Evolutionary conservation across 1,140 invertebrate genomes (phyloP).

Genomic region (Zophobas morio): DNA sequence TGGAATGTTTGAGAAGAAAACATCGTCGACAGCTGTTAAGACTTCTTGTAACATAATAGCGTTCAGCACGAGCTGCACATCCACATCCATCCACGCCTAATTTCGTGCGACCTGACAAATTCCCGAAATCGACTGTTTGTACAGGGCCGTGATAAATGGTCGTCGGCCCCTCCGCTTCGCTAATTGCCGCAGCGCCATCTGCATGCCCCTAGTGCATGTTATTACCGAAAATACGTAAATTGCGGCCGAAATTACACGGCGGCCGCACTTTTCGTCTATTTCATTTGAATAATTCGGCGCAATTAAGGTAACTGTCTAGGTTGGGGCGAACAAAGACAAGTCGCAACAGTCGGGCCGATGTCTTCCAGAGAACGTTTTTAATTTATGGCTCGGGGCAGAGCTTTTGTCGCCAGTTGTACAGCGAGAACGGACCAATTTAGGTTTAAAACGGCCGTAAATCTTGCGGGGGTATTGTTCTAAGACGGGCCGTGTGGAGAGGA

Average conservation of each 20-base stretch:
- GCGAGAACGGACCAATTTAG: constrained; percentile 54
- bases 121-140: constrained; percentile 1
- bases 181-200: constrained; percentile 2
- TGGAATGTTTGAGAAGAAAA: constrained; percentile 31
- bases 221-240: constrained; percentile 24
- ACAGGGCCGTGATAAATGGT: neutral
- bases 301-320: constrained; percentile 25
- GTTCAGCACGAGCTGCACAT: constrained; percentile 1
- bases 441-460: constrained; percentile 55
- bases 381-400: constrained; percentile 53
- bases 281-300: constrained; percentile 27
- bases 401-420: constrained; percentile 55
- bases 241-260: constrained; percentile 20
- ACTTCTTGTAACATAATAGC: constrained; percentile 32
- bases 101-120: constrained; percentile 10
- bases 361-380: constrained; percentile 47
- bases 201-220: constrained; percentile 12
- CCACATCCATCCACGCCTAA: constrained; percentile 5
- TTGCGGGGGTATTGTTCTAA: constrained; percentile 44
- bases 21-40: constrained; percentile 31
- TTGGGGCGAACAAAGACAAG: constrained; percentile 2
- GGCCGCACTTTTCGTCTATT: constrained; percentile 11
- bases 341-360: constrained; percentile 30
- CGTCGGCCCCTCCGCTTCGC: neutral
- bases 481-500: constrained; percentile 30